Base-by-base conservation (phyloP, 2,113 vertebrate species). In the Sclerurus mexicanus region DNA sequence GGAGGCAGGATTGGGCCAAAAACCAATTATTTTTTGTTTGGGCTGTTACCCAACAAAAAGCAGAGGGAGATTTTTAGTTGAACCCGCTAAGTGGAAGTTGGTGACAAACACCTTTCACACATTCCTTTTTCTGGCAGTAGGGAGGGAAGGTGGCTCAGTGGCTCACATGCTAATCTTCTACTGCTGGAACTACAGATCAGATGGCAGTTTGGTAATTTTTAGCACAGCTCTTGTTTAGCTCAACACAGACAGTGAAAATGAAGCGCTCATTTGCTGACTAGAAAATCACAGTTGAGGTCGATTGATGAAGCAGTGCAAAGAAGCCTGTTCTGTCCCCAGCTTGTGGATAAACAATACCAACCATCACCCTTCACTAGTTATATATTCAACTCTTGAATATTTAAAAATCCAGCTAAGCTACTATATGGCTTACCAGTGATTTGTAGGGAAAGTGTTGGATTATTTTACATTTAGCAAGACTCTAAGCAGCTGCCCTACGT, bases 281-380 rank as follows among this genome's bases (percentile, higher is more conserved):
- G 96, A 97, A 98, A 98, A 97, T 97, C 97, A 93, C 97, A 98
- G 97, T 98, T 97, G 98, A 98, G 98, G 98, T 98, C 98, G 93
- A 97, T 96, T 96, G 97, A 96, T 98, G 98, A 98, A 98, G 98
- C 98, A 98, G 97, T 95, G 97, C 98, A 96, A 98, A 96, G 97
- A 98, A 96, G 98, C 97, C 98, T 98, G 98, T 98, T 98, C 97
- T 94, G 84, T 98, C 96, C 97, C 97, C 95, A 96, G 97, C 96
- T 98, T 97, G 77, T 53, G 69, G 89, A 80, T 81, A 96, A 97
- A 95, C 96, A 95, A 91, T 92, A 97, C 96, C 97, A 97, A 82
- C 90, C 93, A 96, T 95, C 97, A 98, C 95, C 97, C 98, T 97
- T 97, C 97, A 94, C 96, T 94, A 97, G 97, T 97, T 97, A 95